Conservation (phyloP, 2,888 invertebrate genomes). For the Embidobia sp. region DNA sequence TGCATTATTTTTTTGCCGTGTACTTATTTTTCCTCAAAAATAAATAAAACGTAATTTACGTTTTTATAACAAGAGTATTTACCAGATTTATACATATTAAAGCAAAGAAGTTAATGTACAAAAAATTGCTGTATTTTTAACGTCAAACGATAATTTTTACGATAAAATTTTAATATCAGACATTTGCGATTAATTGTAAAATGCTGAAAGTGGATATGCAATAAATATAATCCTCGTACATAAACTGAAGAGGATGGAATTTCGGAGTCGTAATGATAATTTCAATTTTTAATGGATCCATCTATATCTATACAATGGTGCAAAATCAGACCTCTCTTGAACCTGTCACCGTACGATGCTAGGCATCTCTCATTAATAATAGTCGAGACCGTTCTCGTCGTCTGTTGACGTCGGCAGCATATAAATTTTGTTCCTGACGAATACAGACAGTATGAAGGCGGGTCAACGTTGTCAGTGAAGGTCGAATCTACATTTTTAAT, state of each 20-base stretch:
- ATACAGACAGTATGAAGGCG: conserved; percentile 65
- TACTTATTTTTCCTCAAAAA: too few relatives aligned
- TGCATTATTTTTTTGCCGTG: too few relatives aligned
- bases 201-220: background rate
- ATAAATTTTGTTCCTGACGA: conserved; percentile 72
- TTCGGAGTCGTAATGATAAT: conserved; percentile 40
- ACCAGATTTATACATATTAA: too few relatives aligned
- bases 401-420: conserved; percentile 66
- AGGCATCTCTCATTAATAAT: conserved; percentile 70
- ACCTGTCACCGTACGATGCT: conserved; percentile 58
- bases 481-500: conserved; percentile 48
- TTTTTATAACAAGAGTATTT: too few relatives aligned
- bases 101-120: too few relatives aligned
- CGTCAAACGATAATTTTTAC: too few relatives aligned
- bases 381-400: conserved; percentile 63
- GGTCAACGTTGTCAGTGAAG: conserved; percentile 57
- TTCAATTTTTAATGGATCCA: conserved; percentile 43
- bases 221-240: conserved; percentile 3
- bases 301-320: conserved; percentile 51
- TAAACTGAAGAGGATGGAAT: conserved; percentile 1
- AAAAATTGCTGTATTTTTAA: too few relatives aligned
- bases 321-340: conserved; percentile 61
- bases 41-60: too few relatives aligned
- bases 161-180: too few relatives aligned
- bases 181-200: too few relatives aligned